Percentiles rank a stretch among this genome's conserved stretches.
These are phyloP conservation scores for Hycleus cichorii DNA, from an alignment of 1,140 invertebrate genomes.

Conservation along the genomic window DNA sequence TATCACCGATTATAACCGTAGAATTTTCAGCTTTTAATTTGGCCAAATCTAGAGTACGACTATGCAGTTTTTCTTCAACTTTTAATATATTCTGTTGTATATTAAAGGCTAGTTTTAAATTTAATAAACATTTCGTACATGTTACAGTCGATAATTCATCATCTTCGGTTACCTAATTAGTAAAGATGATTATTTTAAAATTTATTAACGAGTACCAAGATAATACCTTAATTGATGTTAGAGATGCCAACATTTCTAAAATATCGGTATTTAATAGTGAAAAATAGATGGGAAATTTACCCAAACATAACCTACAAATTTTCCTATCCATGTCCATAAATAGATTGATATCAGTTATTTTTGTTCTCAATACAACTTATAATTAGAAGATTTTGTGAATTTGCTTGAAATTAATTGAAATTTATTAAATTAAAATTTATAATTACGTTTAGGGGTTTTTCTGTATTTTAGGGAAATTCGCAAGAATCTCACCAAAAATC, in stretches of 20 bases:
- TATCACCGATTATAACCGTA: too few relatives aligned
- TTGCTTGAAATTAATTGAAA: too few relatives aligned
- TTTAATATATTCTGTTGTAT: constrained; percentile 8
- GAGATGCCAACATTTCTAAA: background rate
- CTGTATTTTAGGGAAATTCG: too few relatives aligned
- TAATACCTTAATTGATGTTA: constrained; percentile 7
- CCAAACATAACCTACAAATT: constrained; percentile 10
- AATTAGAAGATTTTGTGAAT: too few relatives aligned
- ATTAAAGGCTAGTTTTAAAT: constrained; percentile 8
- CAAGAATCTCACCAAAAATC: too few relatives aligned
- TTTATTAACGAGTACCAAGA: background rate
- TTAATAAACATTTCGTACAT: constrained; percentile 8
- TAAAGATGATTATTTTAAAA: background rate
- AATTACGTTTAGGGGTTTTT: too few relatives aligned
- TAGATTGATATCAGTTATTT: too few relatives aligned
- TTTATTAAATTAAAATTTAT: too few relatives aligned
- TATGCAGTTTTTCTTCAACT: background rate
- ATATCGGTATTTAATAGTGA: constrained; percentile 2
- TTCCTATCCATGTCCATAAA: background rate
- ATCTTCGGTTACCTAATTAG: background rate
- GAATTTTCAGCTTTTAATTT: too few relatives aligned
- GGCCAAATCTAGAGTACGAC: background rate
- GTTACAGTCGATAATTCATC: constrained; percentile 1
- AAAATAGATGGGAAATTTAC: background rate
- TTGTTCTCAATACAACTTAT: too few relatives aligned